These are phyloP conservation scores for Sisyra terminalis DNA, from an alignment of 2,888 invertebrate genomes.

Conservation along the genomic window DNA sequence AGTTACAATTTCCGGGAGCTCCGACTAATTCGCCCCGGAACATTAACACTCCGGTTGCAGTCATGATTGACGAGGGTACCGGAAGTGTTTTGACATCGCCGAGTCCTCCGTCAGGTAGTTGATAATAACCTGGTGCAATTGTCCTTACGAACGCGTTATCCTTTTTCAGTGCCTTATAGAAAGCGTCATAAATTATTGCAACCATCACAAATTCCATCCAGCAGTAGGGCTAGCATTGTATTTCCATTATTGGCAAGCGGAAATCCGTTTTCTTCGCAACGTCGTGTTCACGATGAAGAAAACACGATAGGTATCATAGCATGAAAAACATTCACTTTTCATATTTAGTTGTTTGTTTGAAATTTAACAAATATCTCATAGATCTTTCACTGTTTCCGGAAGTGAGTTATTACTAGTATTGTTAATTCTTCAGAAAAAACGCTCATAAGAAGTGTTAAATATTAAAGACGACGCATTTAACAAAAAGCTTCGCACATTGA, in stretches of 20 bases:
- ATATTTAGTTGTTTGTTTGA: too few species aligned
- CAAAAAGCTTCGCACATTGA: too few species aligned
- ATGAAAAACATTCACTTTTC: too few species aligned
- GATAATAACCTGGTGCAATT: not conserved
- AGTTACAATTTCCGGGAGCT: slow-evolving; percentile 7
- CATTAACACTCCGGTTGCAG: slow-evolving; percentile 20
- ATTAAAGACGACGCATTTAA: too few species aligned
- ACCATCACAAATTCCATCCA: slow-evolving; percentile 39
- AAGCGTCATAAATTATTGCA: slow-evolving; percentile 29
- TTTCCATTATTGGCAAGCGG: slow-evolving; percentile 47
- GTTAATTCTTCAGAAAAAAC: too few species aligned
- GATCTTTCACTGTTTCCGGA: too few species aligned
- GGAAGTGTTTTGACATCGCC: slow-evolving; percentile 32
- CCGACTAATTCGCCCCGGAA: slow-evolving; percentile 13
- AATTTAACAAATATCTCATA: too few species aligned
- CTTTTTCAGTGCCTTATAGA: slow-evolving; percentile 22
- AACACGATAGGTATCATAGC: slow-evolving; percentile 15
- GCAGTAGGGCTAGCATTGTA: slow-evolving; percentile 59
- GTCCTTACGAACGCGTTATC: not conserved
- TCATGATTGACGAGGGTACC: slow-evolving; percentile 22
- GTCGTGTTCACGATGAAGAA: slow-evolving; percentile 34
- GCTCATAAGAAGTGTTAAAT: too few species aligned
- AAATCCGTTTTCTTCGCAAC: slow-evolving; percentile 35
- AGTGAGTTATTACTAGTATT: too few species aligned
- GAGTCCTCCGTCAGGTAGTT: slow-evolving; percentile 41